phyloP scores from a whole-genome alignment of 2,797 vertebrate species.

The Pelochelys cantorii region DNA sequence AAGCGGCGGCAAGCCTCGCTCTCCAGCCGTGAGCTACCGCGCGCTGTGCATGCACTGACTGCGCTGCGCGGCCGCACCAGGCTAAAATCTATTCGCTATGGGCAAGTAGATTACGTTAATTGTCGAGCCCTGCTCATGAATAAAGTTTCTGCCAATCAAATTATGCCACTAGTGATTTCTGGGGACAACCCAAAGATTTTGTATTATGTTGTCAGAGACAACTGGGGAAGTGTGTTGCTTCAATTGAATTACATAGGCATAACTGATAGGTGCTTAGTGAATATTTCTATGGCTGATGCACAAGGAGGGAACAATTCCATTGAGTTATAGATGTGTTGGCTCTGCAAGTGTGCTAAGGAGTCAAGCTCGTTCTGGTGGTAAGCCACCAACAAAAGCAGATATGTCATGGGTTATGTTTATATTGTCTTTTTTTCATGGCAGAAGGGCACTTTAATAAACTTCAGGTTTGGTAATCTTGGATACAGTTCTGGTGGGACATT shows the following conservation, averaged over 20 bases:
- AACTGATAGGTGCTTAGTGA: rapidly evolving
- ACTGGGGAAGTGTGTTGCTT: not conserved
- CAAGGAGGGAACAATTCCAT: not conserved
- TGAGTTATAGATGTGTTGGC: not conserved
- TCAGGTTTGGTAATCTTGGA: not conserved
- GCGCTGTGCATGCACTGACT: no score
- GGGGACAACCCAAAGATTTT: rapidly evolving
- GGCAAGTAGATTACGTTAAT: no score
- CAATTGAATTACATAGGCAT: not conserved
- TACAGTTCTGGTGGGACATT: not conserved
- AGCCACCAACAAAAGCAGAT: not conserved
- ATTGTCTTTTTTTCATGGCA: no score
- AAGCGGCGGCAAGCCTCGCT: no score
- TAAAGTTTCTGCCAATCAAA: rapidly evolving
- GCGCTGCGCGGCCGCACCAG: no score
- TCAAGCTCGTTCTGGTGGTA: not conserved
- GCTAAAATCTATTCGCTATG: no score
- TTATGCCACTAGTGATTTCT: rapidly evolving
- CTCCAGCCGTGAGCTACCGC: no score
- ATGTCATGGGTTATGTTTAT: not conserved
- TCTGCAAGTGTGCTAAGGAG: not conserved
- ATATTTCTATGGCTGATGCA: not conserved
- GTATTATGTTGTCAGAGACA: not conserved
- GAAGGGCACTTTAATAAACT: not conserved
- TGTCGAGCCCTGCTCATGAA: no score